Conservation (phyloP, 2,797 vertebrate genomes). For the Acrossocheilus wenchowensis region DNA sequence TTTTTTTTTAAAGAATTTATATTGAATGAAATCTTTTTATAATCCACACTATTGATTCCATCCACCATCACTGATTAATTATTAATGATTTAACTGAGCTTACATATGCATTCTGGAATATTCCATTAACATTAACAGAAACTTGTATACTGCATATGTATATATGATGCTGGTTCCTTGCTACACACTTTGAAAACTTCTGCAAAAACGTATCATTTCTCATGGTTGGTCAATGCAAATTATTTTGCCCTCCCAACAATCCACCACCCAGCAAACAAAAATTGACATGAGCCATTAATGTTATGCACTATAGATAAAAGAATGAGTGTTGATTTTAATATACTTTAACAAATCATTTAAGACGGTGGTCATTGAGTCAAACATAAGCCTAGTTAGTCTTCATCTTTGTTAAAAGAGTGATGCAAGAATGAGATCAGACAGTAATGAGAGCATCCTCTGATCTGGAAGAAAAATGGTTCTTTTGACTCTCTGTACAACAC, state of each 20-base stretch:
- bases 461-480: conserved; percentile 26
- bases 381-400: conserved; percentile 54
- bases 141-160: neutral
- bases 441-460: conserved; percentile 37
- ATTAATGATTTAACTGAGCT: neutral
- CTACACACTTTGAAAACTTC: neutral
- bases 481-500: conserved; percentile 50
- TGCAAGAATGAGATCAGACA: conserved; percentile 57
- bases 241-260: neutral
- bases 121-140: neutral
- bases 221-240: neutral
- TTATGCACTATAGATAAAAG: conserved; percentile 5
- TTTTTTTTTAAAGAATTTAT: too few species aligned
- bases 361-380: conserved; percentile 53
- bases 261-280: neutral
- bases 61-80: neutral
- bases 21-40: neutral
- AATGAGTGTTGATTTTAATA: conserved; percentile 17
- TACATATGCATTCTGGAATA: neutral
- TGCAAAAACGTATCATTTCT: neutral
- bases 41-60: neutral
- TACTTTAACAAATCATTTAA: conserved; percentile 14
- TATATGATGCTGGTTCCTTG: neutral
- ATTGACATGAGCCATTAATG: conserved; percentile 2
- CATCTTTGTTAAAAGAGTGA: conserved; percentile 51